A percentile compares a stretch with the other conserved stretches of the same genome.
These are phyloP conservation scores for Corythoichthys haematopterus DNA, from an alignment of 2,113 vertebrate species.

Conservation along the genomic window DNA sequence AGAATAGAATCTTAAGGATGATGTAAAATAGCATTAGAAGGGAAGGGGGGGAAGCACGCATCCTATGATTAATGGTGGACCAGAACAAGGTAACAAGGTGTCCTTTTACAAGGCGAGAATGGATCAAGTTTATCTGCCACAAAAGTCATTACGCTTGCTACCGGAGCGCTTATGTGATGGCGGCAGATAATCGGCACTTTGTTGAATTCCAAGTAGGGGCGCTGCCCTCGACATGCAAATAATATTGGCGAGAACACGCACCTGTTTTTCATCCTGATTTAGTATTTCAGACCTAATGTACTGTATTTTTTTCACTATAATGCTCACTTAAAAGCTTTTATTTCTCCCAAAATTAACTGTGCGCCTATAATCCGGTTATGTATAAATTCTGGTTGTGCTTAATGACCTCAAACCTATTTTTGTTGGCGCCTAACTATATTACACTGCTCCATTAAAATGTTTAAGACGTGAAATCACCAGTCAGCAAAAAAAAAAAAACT, in stretches of 20 bases:
- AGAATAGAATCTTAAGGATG: background rate
- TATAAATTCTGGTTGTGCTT: too few relatives aligned
- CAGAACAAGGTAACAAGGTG: background rate
- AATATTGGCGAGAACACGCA: background rate
- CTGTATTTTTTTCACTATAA: too few relatives aligned
- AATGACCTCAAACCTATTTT: too few relatives aligned
- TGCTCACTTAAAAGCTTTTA: too few relatives aligned
- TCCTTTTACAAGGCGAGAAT: background rate
- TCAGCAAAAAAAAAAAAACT: too few relatives aligned
- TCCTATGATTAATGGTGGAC: background rate
- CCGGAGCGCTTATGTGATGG: background rate
- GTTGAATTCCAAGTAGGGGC: background rate
- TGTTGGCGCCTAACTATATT: too few relatives aligned
- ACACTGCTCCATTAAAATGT: too few relatives aligned
- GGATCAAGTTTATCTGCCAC: background rate
- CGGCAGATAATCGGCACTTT: background rate
- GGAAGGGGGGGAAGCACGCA: background rate
- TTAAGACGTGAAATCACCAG: too few relatives aligned
- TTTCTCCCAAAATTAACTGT: too few relatives aligned
- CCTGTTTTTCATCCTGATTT: background rate
- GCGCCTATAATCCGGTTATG: too few relatives aligned
- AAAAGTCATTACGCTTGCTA: background rate
- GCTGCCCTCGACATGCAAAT: background rate
- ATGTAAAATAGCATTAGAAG: background rate
- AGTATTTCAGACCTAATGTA: background rate